These are phyloP conservation scores for Notolabrus celidotus DNA, from an alignment of 2,797 vertebrate species.

Conservation along the genomic window DNA sequence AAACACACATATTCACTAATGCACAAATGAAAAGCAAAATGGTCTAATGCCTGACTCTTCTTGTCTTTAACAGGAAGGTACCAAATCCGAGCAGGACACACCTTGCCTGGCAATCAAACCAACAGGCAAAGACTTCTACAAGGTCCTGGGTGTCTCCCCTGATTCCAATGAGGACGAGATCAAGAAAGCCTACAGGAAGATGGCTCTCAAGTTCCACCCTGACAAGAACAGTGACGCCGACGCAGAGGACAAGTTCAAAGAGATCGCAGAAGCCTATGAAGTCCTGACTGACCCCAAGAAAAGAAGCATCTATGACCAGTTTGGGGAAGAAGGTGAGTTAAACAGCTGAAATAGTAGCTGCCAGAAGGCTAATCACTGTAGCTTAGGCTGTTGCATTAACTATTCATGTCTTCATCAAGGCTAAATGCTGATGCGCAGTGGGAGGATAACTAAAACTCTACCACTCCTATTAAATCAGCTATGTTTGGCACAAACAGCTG, in stretches of 20 bases:
- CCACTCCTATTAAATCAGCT: conserved; percentile 12
- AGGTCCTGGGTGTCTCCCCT: conserved; percentile 90
- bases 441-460: conserved; percentile 30
- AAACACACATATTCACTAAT: neutral
- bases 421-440: conserved; percentile 26
- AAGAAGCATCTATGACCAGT: conserved; percentile 93
- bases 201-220: conserved; percentile 96
- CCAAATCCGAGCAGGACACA: conserved; percentile 78
- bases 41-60: conserved; percentile 7
- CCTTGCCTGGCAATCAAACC: conserved; percentile 83
- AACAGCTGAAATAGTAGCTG: conserved; percentile 3
- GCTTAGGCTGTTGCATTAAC: conserved; percentile 7
- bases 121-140: conserved; percentile 95
- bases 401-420: conserved; percentile 39
- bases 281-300: conserved; percentile 94
- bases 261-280: conserved; percentile 93
- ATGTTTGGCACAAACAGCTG: conserved; percentile 45
- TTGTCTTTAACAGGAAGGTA: conserved; percentile 75
- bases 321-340: conserved; percentile 92
- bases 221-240: conserved; percentile 86
- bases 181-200: conserved; percentile 95
- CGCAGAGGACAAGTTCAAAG: conserved; percentile 86
- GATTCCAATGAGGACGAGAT: conserved; percentile 96
- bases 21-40: neutral
- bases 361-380: conserved; percentile 30